Percentiles rank a stretch among this genome's conserved stretches.
Evolutionary conservation across 2,797 vertebrate species (phyloP).

Genomic region (Trichosurus vulpecula): DNA sequence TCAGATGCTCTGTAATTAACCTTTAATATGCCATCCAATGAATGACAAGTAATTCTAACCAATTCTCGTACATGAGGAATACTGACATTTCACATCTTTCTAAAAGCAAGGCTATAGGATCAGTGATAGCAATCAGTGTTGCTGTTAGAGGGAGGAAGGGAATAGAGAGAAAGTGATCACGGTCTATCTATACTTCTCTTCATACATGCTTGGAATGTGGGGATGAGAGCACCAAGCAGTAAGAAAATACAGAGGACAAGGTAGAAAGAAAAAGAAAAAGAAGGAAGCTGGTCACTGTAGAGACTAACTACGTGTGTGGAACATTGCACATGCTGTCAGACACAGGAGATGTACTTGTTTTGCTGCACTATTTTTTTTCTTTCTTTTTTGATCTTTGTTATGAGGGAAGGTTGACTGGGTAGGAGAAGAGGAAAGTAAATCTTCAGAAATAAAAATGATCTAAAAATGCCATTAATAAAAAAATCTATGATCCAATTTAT

Average conservation of each 20-base stretch:
- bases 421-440: background rate
- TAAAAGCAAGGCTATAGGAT: background rate
- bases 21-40: constrained; percentile 14
- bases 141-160: background rate
- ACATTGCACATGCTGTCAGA: background rate
- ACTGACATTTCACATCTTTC: constrained; percentile 17
- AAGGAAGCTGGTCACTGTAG: background rate
- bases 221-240: background rate
- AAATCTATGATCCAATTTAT: background rate
- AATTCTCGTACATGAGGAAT: background rate
- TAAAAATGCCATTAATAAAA: background rate
- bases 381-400: background rate
- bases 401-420: background rate
- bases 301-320: background rate
- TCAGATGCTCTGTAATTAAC: constrained; percentile 16
- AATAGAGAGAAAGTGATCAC: background rate
- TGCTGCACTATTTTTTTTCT: background rate
- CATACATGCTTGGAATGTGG: background rate
- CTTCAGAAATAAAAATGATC: background rate
- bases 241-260: background rate
- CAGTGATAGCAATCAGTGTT: background rate
- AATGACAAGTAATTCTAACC: constrained; percentile 27
- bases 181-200: background rate
- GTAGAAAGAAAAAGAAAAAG: background rate
- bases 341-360: background rate